These are phyloP conservation scores for Crematogaster levior DNA, from an alignment of 2,888 invertebrate species.

Conservation along the genomic window DNA sequence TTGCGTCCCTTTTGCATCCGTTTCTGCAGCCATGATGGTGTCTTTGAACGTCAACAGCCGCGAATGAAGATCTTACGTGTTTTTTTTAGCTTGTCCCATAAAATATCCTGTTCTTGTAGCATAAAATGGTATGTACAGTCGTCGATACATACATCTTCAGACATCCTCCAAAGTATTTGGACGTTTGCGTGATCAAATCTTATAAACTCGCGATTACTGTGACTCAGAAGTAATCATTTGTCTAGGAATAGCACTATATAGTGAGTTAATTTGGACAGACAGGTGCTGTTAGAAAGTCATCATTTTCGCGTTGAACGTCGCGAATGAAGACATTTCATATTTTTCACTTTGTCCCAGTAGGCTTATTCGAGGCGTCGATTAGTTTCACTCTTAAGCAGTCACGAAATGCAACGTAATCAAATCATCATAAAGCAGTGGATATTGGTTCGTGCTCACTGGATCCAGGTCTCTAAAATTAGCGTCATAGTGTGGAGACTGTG, in stretches of 20 bases:
- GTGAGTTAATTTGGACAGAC: neutral
- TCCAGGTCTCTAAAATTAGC: conserved; percentile 31
- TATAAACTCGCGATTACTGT: conserved; percentile 29
- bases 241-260: conserved; percentile 8
- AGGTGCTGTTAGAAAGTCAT: conserved; percentile 41
- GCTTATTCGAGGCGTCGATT: conserved; percentile 2
- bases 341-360: neutral
- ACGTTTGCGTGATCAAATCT: conserved; percentile 28
- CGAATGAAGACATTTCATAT: conserved; percentile 21
- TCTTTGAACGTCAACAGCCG: conserved; percentile 60
- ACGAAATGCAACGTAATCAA: conserved; percentile 14
- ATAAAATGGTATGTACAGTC: neutral
- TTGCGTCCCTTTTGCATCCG: neutral
- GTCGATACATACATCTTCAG: too few relatives aligned
- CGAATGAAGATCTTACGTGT: conserved; percentile 14
- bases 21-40: conserved; percentile 44
- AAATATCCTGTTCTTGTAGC: neutral
- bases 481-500: neutral
- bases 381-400: neutral
- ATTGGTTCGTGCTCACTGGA: neutral
- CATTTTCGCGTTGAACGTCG: neutral
- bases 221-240: conserved; percentile 10
- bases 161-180: neutral
- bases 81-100: neutral
- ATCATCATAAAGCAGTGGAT: conserved; percentile 15